These are phyloP conservation scores for Ceriagrion tenellum DNA, from an alignment of 2,888 invertebrate species.

Conservation along the genomic window DNA sequence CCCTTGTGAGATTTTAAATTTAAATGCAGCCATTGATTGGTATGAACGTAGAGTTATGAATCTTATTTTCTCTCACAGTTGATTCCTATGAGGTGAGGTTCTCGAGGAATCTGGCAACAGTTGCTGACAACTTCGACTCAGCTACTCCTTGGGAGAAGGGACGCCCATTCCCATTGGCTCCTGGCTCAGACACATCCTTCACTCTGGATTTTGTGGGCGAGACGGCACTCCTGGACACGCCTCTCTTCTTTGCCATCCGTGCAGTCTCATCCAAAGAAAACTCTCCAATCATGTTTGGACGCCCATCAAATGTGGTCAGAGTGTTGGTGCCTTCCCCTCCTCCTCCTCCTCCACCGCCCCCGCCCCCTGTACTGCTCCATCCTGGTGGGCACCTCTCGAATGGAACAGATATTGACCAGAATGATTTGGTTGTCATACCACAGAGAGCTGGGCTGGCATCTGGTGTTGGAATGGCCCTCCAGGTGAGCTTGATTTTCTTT, in stretches of 20 bases:
- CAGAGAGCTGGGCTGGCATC: slow-evolving; percentile 57
- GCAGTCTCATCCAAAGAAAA: slow-evolving; percentile 78
- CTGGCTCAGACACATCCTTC: slow-evolving; percentile 80
- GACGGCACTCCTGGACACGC: slow-evolving; percentile 78
- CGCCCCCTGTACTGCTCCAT: slow-evolving; percentile 73
- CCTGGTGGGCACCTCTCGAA: slow-evolving; percentile 17
- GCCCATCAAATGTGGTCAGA: slow-evolving; percentile 80
- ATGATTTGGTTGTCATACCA: slow-evolving; percentile 56
- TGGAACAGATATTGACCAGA: slow-evolving; percentile 40
- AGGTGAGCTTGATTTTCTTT: slow-evolving; percentile 5
- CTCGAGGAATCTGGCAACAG: slow-evolving; percentile 71
- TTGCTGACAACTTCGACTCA: slow-evolving; percentile 79
- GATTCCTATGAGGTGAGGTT: slow-evolving; percentile 79
- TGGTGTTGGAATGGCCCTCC: slow-evolving; percentile 62
- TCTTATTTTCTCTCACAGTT: slow-evolving; percentile 73
- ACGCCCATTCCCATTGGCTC: slow-evolving; percentile 78
- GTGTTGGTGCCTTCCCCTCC: slow-evolving; percentile 80
- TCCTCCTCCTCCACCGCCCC: slow-evolving; percentile 79
- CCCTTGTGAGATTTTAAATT: too few relatives aligned
- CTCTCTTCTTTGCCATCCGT: slow-evolving; percentile 80
- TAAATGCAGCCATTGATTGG: too few relatives aligned
- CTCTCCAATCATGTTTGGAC: slow-evolving; percentile 76
- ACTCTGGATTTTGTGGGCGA: slow-evolving; percentile 79
- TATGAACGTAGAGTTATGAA: neutral
- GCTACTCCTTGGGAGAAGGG: slow-evolving; percentile 78